These are phyloP conservation scores for Taeniopygia guttata DNA, from an alignment of 2,797 vertebrate species.

Conservation along the genomic window DNA sequence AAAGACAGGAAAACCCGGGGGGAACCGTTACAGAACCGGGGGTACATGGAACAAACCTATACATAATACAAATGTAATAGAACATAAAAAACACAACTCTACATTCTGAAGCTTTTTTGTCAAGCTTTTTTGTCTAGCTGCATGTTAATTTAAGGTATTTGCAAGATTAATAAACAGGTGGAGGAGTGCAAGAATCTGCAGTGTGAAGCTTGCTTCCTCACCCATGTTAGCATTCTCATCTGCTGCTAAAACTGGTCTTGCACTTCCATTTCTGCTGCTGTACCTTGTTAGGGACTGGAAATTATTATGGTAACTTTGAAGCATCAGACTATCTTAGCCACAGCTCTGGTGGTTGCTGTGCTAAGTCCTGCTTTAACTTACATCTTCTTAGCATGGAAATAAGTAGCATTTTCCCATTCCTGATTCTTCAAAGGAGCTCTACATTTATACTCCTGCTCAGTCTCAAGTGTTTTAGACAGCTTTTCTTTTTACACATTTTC, in stretches of 20 bases:
- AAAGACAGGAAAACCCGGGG: no score
- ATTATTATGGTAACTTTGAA: neutral
- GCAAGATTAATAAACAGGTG: neutral
- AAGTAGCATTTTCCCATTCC: neutral
- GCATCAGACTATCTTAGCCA: neutral
- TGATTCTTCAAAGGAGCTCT: neutral
- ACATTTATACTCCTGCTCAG: neutral
- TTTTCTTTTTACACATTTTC: neutral
- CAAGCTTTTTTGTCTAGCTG: neutral
- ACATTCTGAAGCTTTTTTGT: neutral
- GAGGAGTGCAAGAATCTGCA: neutral
- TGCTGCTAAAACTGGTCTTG: neutral
- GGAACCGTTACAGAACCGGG: no score
- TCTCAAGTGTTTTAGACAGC: neutral
- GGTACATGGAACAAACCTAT: no score
- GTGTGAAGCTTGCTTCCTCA: neutral
- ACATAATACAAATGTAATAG: no score
- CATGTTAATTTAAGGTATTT: neutral
- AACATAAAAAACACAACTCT: no score
- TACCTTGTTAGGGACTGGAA: rapidly evolving
- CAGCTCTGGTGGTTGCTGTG: neutral
- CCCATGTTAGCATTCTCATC: neutral
- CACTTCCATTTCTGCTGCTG: neutral
- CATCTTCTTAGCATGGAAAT: neutral
- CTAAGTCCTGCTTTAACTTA: neutral